Base-by-base conservation (phyloP, 2,888 invertebrate species). In the Orgyia antiqua region DNA sequence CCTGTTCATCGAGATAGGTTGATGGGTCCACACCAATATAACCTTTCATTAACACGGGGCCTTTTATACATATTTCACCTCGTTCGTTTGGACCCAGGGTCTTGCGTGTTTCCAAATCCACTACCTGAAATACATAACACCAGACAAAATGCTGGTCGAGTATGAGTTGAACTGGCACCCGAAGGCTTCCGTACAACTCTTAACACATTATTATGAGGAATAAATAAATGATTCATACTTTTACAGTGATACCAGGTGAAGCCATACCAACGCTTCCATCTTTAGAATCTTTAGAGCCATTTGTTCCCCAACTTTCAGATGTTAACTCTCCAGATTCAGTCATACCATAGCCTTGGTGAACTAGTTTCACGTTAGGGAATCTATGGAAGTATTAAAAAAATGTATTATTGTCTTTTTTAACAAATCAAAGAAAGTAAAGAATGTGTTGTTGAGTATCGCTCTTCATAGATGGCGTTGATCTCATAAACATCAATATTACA, bases 71-170 rank as follows among this genome's bases (percentile, higher is more conserved):
- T 43, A 80, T 74, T 61, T 79, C 78, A n/a, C 78, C 78, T 10
- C 67, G 66, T 59, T 89, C 59, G 35, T 78, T 68, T 1, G 70
- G 61, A 2, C 72, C 84, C 9, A 90, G 51, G 7, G 68, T 54
- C 51, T 77, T 56, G 18, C 78, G 78, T n/a, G 87, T 88, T 39
- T 86, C 59, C 3, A 65, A 46, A 48, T 87, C 76, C 13, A 73
- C 67, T 31, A 88, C 64, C 86, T 84, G 42, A 36, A 47, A 45
- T 39, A 39, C 51, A 42, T 40, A n/a, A n/a, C n/a, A n/a, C n/a
- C n/a, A n/a, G n/a, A n/a, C n/a, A n/a, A n/a, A n/a, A n/a, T n/a
- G n/a, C n/a, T n/a, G n/a, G n/a, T n/a, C n/a, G n/a, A n/a, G n/a
- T n/a, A n/a, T n/a, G n/a, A n/a, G n/a, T n/a, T n/a, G n/a, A n/a